phyloP scores from a whole-genome alignment of 2,888 invertebrate genomes.

The Meteorus colon region DNA sequence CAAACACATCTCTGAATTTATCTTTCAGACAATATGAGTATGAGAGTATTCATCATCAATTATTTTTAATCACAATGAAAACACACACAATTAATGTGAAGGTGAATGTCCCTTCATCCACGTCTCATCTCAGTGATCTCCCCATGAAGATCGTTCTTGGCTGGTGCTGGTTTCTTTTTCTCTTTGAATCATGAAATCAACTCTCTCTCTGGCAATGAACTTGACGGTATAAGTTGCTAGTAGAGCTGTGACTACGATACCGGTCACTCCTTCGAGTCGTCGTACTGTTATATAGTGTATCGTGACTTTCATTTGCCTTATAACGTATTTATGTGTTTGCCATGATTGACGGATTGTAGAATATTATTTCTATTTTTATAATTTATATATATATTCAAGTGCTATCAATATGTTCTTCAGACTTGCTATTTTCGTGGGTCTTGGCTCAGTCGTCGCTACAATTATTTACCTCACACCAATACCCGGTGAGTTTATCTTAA shows the following conservation, averaged over 20 bases:
- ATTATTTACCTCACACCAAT: constrained; percentile 83
- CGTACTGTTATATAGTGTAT: constrained; percentile 23
- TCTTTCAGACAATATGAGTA: neutral
- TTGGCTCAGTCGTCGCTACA: constrained; percentile 80
- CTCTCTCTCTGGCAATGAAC: constrained; percentile 72
- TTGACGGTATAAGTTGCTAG: constrained; percentile 63
- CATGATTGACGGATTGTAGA: neutral
- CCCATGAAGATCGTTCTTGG: constrained; percentile 10
- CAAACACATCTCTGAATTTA: neutral
- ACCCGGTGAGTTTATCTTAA: constrained; percentile 76
- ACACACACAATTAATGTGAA: neutral
- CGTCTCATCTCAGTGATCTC: neutral
- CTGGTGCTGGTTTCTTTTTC: constrained; percentile 50
- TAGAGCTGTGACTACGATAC: constrained; percentile 67
- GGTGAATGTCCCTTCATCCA: constrained; percentile 23
- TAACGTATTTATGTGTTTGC: neutral
- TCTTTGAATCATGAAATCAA: constrained; percentile 60
- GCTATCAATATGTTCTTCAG: constrained; percentile 75
- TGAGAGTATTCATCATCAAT: neutral
- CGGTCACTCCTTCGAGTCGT: constrained; percentile 56
- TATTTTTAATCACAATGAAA: neutral
- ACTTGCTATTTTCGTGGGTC: constrained; percentile 79
- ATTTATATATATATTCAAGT: neutral
- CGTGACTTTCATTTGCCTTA: constrained; percentile 8
- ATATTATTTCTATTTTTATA: constrained; percentile 10